These are phyloP conservation scores for Macropodus opercularis DNA, from an alignment of 2,797 vertebrate species.

Conservation along the genomic window DNA sequence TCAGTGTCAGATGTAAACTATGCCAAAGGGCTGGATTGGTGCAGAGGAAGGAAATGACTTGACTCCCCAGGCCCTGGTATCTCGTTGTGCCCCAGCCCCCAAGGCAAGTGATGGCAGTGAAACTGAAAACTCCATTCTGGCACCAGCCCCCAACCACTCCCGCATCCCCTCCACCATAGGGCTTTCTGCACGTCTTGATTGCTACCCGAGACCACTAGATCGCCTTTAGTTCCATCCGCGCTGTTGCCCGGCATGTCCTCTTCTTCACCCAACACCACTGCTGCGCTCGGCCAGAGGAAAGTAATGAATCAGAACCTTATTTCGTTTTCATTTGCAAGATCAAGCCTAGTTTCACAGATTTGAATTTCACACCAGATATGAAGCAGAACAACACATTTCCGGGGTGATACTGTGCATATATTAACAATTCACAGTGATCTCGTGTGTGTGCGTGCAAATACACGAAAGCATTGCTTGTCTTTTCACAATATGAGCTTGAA, in stretches of 20 bases:
- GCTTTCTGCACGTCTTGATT: constrained; percentile 67
- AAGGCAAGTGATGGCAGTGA: constrained; percentile 61
- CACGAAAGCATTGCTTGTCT: constrained; percentile 1
- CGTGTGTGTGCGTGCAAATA: background rate
- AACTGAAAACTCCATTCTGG: constrained; percentile 56
- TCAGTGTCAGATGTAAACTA: constrained; percentile 65
- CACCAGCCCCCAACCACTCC: constrained; percentile 51
- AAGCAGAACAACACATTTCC: constrained; percentile 43
- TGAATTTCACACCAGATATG: constrained; percentile 53
- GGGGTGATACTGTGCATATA: constrained; percentile 14
- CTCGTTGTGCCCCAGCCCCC: constrained; percentile 67
- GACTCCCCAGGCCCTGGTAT: constrained; percentile 61
- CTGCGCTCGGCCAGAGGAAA: constrained; percentile 38
- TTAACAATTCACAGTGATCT: background rate
- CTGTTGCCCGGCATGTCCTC: constrained; percentile 43
- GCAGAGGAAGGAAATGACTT: constrained; percentile 74
- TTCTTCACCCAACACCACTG: constrained; percentile 46
- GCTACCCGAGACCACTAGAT: constrained; percentile 60
- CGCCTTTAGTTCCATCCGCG: constrained; percentile 65
- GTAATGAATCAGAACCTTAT: constrained; percentile 48
- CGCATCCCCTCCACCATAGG: constrained; percentile 48
- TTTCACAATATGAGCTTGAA: background rate
- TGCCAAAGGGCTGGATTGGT: constrained; percentile 70
- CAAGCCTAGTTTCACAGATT: constrained; percentile 40
- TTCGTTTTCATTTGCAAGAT: constrained; percentile 62